Evolutionary conservation across 1,140 invertebrate genomes (phyloP).

Genomic region (Steinernema khuongi): DNA sequence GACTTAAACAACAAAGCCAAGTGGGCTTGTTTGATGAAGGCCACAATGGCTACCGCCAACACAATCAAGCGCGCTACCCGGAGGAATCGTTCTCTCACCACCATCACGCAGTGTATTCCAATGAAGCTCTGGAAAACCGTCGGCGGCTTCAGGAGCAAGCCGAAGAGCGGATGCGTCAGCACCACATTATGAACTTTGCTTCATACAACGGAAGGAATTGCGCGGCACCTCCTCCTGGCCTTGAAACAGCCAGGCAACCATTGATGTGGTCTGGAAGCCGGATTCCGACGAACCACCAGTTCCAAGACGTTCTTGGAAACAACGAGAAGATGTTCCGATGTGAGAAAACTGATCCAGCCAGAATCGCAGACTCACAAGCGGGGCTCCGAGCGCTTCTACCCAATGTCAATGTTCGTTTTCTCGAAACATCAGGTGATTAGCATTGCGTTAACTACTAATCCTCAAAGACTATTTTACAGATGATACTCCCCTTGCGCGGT

Average conservation of each 20-base stretch:
- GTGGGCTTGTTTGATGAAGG: background rate
- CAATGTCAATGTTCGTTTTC: constrained; percentile 48
- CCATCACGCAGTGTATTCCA: background rate
- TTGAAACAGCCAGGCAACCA: constrained; percentile 5
- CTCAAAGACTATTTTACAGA: background rate
- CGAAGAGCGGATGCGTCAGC: background rate
- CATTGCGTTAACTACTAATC: background rate
- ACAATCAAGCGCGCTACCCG: too few relatives aligned
- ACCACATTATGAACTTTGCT: background rate
- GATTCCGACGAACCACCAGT: constrained; percentile 19
- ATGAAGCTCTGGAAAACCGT: background rate
- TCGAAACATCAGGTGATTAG: constrained; percentile 5
- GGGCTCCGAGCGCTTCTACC: constrained; percentile 46
- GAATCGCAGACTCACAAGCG: constrained; percentile 37
- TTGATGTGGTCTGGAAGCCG: constrained; percentile 20
- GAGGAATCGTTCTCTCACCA: too few relatives aligned
- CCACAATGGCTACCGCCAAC: background rate
- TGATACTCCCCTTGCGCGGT: background rate
- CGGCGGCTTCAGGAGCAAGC: background rate
- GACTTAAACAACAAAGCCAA: background rate
- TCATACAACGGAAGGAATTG: background rate
- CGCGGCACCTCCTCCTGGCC: background rate
- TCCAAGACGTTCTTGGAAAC: constrained; percentile 14
- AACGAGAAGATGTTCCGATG: constrained; percentile 26
- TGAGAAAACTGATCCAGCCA: constrained; percentile 19